A percentile compares a stretch with the other conserved stretches of the same genome.
Conservation (phyloP, 2,113 vertebrate genomes). For the Sinocyclocheilus maitianheensis region DNA sequence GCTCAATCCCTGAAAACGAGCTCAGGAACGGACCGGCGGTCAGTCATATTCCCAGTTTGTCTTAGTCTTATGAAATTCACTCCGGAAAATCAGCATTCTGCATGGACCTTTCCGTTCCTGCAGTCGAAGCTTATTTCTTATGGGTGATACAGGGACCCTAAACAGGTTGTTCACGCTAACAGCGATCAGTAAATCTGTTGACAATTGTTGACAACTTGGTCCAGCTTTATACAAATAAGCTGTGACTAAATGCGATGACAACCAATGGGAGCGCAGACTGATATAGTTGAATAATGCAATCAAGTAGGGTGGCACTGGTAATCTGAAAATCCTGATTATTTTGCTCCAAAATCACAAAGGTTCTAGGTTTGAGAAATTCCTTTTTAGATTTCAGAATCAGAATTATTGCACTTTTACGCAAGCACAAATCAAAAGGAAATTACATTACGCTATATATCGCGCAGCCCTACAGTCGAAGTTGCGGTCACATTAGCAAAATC, state of each 20-base stretch:
- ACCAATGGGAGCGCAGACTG: not conserved
- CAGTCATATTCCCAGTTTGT: not conserved
- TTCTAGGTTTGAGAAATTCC: not conserved
- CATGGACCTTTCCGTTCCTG: not conserved
- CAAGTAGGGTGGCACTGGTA: not conserved
- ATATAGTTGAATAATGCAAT: not conserved
- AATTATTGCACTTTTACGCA: not conserved
- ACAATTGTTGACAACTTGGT: not conserved
- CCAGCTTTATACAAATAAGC: not conserved
- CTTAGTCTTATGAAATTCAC: not conserved
- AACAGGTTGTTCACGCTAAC: not conserved
- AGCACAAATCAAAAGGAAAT: not conserved
- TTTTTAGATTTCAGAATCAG: not conserved
- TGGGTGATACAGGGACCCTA: not conserved
- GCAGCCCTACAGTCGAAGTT: not conserved
- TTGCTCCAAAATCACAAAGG: not conserved
- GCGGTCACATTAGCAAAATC: not conserved
- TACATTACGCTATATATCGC: not conserved
- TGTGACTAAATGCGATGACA: not conserved
- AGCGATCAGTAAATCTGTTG: not conserved
- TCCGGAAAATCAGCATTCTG: not conserved
- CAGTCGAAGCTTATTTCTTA: not conserved
- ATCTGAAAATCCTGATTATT: not conserved
- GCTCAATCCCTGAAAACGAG: not conserved
- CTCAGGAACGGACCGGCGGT: not conserved